Conservation (phyloP, 2,888 invertebrate species). For the Diploptera punctata region DNA sequence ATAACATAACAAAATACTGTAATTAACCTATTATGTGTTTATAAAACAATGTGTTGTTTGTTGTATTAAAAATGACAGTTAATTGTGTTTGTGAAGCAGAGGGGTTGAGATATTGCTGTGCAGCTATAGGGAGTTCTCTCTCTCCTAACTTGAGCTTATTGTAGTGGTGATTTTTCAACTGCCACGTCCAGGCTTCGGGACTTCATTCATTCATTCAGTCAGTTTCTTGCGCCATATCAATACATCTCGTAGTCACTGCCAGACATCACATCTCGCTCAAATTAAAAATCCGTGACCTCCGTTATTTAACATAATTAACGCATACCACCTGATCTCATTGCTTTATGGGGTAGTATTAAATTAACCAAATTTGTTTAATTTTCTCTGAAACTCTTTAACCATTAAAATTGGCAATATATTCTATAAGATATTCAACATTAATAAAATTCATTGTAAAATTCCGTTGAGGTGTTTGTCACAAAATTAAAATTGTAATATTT, state of each 20-base stretch:
- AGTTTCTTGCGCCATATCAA: constrained; percentile 43
- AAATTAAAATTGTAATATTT: no score
- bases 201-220: constrained; percentile 41
- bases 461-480: no score
- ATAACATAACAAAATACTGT: no score
- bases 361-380: no score
- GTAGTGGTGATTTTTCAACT: constrained; percentile 43
- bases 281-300: constrained; percentile 1
- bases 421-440: no score
- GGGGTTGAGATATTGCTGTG: not conserved
- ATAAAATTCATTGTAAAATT: no score
- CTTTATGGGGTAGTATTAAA: no score
- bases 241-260: constrained; percentile 41
- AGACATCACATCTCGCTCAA: constrained; percentile 28
- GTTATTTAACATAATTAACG: not conserved
- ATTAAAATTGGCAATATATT: no score
- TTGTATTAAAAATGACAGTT: not conserved
- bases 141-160: constrained; percentile 30
- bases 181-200: constrained; percentile 38
- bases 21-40: no score
- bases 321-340: no score
- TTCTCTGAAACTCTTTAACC: no score
- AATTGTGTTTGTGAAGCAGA: not conserved
- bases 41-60: no score
- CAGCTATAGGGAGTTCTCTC: constrained; percentile 5